Conservation (phyloP, 2,888 invertebrate species). For the Epinotia nisella region DNA sequence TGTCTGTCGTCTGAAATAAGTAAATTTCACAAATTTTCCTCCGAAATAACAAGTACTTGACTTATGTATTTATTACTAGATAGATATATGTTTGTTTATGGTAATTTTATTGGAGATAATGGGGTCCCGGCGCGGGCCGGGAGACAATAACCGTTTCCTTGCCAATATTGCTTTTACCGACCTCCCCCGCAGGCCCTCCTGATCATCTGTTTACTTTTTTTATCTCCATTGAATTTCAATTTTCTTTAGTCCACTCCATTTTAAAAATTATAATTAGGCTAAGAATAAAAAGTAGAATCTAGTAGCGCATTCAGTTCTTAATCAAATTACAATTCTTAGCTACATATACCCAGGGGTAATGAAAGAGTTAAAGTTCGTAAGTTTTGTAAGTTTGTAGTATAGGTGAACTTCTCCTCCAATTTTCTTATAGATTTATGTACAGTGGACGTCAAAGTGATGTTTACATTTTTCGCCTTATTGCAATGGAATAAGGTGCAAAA, state of each 20-base stretch:
- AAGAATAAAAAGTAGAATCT: background rate
- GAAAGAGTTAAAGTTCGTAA: no score
- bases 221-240: slow-evolving; percentile 25
- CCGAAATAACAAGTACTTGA: slow-evolving; percentile 8
- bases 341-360: no score
- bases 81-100: slow-evolving; percentile 49
- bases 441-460: no score
- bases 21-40: background rate
- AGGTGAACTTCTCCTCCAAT: no score
- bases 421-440: no score
- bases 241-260: background rate
- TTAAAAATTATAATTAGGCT: background rate
- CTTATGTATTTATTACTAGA: slow-evolving; percentile 28
- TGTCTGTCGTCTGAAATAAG: background rate
- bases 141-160: slow-evolving; percentile 64
- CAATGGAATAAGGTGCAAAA: no score
- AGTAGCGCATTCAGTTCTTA: background rate
- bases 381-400: no score
- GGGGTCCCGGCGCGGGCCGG: slow-evolving; percentile 55
- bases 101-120: slow-evolving; percentile 64
- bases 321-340: no score
- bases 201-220: slow-evolving; percentile 32
- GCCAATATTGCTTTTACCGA: slow-evolving; percentile 58
- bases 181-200: slow-evolving; percentile 10
- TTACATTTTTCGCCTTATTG: no score